Evolutionary conservation across 1,140 invertebrate genomes (phyloP).

Genomic region (Drosophila tsacasi): DNA sequence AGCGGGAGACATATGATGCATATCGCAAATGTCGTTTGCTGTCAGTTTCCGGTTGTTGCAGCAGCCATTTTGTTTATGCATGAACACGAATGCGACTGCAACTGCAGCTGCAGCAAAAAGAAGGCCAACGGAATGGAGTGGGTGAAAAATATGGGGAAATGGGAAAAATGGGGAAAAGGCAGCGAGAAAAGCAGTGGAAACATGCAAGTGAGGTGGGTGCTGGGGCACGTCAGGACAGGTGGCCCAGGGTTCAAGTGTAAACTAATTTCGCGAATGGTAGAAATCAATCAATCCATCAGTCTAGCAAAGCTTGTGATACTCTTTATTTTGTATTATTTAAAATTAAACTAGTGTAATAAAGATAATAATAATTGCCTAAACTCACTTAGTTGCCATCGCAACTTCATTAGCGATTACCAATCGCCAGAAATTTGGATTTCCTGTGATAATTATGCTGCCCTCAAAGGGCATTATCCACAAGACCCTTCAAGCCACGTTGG

Average conservation of each 20-base stretch:
- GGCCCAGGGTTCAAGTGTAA: constrained; percentile 60
- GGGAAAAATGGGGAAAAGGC: not conserved
- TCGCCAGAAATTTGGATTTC: constrained; percentile 9
- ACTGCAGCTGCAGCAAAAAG: constrained; percentile 52
- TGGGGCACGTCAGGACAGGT: constrained; percentile 2
- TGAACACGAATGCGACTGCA: constrained; percentile 74
- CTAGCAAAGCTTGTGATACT: too few species aligned
- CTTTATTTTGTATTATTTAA: not conserved
- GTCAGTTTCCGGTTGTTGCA: constrained; percentile 81
- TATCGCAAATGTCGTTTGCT: constrained; percentile 83
- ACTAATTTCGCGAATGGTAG: constrained; percentile 57
- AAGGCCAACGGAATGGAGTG: constrained; percentile 11
- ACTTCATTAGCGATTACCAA: constrained; percentile 5
- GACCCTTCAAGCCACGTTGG: not conserved
- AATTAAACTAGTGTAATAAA: too few species aligned
- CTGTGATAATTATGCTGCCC: not conserved
- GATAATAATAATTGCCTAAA: too few species aligned
- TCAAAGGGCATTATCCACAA: not conserved
- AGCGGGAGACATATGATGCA: constrained; percentile 70
- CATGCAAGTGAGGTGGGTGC: not conserved
- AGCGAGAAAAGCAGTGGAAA: not conserved
- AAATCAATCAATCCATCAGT: constrained; percentile 29
- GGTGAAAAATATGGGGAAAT: constrained; percentile 5
- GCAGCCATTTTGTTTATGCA: constrained; percentile 82
- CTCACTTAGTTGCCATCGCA: not conserved